Base-by-base conservation (phyloP, 2,113 vertebrate species). In the Phainopepla nitens region DNA sequence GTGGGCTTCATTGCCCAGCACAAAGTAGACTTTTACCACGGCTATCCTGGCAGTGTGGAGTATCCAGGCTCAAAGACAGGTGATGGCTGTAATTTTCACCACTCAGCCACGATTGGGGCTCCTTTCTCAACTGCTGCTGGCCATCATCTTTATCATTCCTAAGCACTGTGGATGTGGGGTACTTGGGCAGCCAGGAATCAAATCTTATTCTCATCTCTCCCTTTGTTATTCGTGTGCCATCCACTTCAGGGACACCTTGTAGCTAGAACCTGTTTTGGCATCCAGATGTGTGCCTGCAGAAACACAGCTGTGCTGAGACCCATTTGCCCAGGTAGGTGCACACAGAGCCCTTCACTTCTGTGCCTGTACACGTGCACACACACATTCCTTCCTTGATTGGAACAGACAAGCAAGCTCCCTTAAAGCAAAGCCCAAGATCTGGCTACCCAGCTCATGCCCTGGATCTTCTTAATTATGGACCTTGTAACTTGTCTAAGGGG, bases 21-120 rank as follows among this genome's bases (percentile, higher is more conserved):
- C 92, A 96, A 97, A 96, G 96, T 96, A 79, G 96, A 95, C 96
- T 97, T 96, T 95, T 96, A 94, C 50, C 96, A 96, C 83, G 88
- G 94, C 80, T 96, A 23, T 56, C 88, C 96, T 31, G 79, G 85
- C 68, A 94, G 60, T 4, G 45, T 95, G 86, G 96, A 97, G 42
- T 94, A 96, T 56, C 49, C 61, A 2, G 53, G 79, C 65, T 56
- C 94, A 53, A 96, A 96, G 82, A 93, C 86, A 45, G 70, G 60
- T 39, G 96, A 96, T 9, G 2, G 60, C 57, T 96, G 58, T 87
- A 93, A 78, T 80, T 91, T 96, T 42, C 94, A 96, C 88, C 94
- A 96, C 42, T 71, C 80, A 0, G 47, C 89, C 57, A 24, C 95
- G 7, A 9, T 57, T 45, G 95, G 83, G 16, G 51, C 90, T 82